A percentile compares a stretch with the other conserved stretches of the same genome.
These are phyloP conservation scores for Eucriotettix oculatus DNA, from an alignment of 2,888 invertebrate genomes.

Conservation along the genomic window DNA sequence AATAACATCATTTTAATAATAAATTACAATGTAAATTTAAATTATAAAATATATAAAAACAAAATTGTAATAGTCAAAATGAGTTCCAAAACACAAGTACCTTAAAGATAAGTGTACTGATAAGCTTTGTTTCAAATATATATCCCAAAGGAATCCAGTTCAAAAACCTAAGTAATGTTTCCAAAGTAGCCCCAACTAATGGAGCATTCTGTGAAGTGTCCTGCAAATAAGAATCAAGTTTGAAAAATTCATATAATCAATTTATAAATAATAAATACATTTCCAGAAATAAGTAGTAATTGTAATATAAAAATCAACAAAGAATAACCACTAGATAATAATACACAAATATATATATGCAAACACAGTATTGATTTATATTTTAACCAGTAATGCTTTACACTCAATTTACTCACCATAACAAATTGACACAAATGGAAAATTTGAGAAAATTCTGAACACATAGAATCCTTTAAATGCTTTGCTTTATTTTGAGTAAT, in stretches of 20 bases:
- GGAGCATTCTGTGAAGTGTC: constrained; percentile 96
- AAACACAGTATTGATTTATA: too few species aligned
- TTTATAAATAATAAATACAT: neutral
- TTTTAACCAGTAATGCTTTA: too few species aligned
- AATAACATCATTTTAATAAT: too few species aligned
- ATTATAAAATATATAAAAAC: too few species aligned
- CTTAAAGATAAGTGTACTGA: constrained; percentile 84
- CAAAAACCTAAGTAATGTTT: constrained; percentile 88
- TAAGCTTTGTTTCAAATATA: constrained; percentile 96
- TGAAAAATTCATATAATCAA: neutral
- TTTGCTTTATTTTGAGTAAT: constrained; percentile 98
- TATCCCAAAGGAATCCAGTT: constrained; percentile 99
- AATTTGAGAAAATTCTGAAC: constrained; percentile 95
- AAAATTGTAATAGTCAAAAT: too few species aligned
- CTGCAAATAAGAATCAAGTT: constrained; percentile 21
- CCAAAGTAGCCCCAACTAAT: constrained; percentile 86
- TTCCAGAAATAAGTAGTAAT: neutral
- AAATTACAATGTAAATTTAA: too few species aligned
- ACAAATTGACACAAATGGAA: constrained; percentile 97
- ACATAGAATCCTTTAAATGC: constrained; percentile 98
- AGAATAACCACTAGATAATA: too few species aligned
- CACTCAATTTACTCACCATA: constrained; percentile 35
- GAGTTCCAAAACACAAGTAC: constrained; percentile 16
- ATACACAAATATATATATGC: too few species aligned
- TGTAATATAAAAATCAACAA: too few species aligned